A percentile compares a stretch with the other conserved stretches of the same genome.
phyloP scores from a whole-genome alignment of 1,140 invertebrate species.

The Bombus pascuorum region DNA sequence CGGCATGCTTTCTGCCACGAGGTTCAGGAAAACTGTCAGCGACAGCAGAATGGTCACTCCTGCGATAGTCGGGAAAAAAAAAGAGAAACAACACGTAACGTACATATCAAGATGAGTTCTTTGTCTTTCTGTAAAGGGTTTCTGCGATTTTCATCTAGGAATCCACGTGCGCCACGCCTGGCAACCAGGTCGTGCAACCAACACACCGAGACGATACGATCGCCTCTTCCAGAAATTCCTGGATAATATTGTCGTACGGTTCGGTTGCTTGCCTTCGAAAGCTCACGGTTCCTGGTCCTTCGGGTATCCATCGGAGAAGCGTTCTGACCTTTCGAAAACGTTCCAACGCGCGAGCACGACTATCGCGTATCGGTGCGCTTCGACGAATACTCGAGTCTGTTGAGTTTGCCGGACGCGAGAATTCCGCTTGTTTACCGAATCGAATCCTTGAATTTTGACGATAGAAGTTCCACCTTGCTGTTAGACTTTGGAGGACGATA shows the following conservation, averaged over 20 bases:
- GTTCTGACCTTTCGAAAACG: neutral
- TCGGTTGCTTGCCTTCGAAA: neutral
- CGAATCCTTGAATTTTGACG: neutral
- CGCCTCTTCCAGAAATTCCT: neutral
- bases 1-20: conserved; percentile 96
- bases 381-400: neutral
- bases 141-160: neutral
- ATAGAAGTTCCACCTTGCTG: neutral
- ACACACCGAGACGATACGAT: conserved; percentile 19
- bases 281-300: neutral
- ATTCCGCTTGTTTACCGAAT: neutral
- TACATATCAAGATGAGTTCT: conserved; percentile 25
- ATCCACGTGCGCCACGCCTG: too few species aligned
- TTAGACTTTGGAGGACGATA: too few species aligned
- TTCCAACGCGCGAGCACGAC: neutral
- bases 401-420: neutral
- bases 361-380: neutral
- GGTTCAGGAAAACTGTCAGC: conserved; percentile 98
- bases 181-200: neutral
- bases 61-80: conserved; percentile 80
- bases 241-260: neutral
- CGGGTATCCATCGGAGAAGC: neutral
- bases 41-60: conserved; percentile 99
- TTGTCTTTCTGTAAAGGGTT: neutral
- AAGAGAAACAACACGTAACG: conserved; percentile 28